phyloP scores from a whole-genome alignment of 2,888 invertebrate species.

The Micropterix aruncella region DNA sequence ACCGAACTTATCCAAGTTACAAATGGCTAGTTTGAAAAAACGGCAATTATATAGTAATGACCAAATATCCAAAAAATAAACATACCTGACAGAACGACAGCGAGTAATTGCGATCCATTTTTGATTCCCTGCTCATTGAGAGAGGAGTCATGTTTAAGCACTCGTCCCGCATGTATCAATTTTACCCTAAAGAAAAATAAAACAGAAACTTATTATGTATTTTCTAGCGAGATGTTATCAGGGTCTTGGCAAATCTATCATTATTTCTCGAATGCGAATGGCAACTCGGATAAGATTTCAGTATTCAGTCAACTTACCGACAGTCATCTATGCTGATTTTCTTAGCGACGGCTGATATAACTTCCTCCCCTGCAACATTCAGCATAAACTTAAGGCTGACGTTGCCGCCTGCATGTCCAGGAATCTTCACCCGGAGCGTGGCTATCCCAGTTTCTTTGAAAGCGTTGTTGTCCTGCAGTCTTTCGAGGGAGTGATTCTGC shows the following conservation, averaged over 20 bases:
- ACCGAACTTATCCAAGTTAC: too few species aligned
- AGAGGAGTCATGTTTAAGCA: slow-evolving; percentile 35
- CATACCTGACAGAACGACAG: slow-evolving; percentile 36
- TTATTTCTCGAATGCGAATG: too few species aligned
- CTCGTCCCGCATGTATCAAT: slow-evolving; percentile 51
- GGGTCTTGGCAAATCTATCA: too few species aligned
- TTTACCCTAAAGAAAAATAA: slow-evolving; percentile 41
- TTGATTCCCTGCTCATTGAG: slow-evolving; percentile 46
- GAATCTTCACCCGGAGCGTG: slow-evolving; percentile 53
- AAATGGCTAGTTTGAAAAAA: too few species aligned
- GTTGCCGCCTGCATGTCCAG: slow-evolving; percentile 35
- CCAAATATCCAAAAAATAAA: slow-evolving; percentile 21
- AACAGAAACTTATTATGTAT: too few species aligned
- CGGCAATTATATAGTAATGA: too few species aligned
- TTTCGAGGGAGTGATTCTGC: slow-evolving; percentile 54
- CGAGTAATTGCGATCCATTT: slow-evolving; percentile 56
- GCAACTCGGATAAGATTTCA: slow-evolving; percentile 2
- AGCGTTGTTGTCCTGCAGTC: slow-evolving; percentile 51
- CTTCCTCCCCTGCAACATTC: slow-evolving; percentile 34
- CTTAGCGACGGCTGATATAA: slow-evolving; percentile 37
- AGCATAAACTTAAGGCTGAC: slow-evolving; percentile 36
- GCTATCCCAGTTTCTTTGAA: slow-evolving; percentile 60
- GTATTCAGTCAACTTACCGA: slow-evolving; percentile 21
- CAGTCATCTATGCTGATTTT: slow-evolving; percentile 25
- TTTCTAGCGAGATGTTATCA: too few species aligned